A percentile compares a stretch with the other conserved stretches of the same genome.
These are phyloP conservation scores for Caenorhabditis sp. DNA, from an alignment of 2,888 invertebrate genomes.

Conservation along the genomic window DNA sequence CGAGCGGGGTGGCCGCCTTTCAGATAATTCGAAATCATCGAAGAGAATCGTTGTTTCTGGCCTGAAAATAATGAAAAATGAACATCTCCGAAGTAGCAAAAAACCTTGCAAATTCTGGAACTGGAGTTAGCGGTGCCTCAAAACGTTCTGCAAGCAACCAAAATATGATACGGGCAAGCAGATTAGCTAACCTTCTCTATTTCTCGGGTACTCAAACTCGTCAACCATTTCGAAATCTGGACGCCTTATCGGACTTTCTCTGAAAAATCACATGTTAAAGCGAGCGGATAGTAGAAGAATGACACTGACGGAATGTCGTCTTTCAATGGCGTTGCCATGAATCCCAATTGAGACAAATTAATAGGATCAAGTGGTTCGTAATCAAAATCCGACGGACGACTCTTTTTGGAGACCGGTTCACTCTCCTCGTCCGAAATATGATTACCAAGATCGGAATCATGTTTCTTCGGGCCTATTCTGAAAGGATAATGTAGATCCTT, in stretches of 20 bases:
- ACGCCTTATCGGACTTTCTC: background rate
- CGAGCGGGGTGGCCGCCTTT: background rate
- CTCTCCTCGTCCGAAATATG: background rate
- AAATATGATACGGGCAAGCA: too few relatives aligned
- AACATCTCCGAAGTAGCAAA: background rate
- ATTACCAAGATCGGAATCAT: background rate
- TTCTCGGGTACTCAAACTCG: slow-evolving; percentile 2
- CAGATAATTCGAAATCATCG: background rate
- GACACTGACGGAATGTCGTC: background rate
- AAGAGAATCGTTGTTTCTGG: background rate
- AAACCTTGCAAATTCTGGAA: background rate
- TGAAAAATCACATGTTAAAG: background rate
- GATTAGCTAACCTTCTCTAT: too few relatives aligned
- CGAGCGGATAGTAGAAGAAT: background rate
- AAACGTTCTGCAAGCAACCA: background rate
- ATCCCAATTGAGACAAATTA: slow-evolving; percentile 25
- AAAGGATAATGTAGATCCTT: background rate
- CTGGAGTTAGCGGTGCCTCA: background rate
- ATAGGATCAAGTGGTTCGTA: slow-evolving; percentile 5
- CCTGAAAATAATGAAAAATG: background rate
- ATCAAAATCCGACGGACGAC: background rate
- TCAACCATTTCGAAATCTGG: background rate
- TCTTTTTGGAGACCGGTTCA: background rate
- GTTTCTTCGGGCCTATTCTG: background rate
- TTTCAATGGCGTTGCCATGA: slow-evolving; percentile 20